Evolutionary conservation across 2,113 vertebrate species (phyloP), one percentile per base, ranked within the genome.

Genomic region (Nannobrachium achirus): DNA sequence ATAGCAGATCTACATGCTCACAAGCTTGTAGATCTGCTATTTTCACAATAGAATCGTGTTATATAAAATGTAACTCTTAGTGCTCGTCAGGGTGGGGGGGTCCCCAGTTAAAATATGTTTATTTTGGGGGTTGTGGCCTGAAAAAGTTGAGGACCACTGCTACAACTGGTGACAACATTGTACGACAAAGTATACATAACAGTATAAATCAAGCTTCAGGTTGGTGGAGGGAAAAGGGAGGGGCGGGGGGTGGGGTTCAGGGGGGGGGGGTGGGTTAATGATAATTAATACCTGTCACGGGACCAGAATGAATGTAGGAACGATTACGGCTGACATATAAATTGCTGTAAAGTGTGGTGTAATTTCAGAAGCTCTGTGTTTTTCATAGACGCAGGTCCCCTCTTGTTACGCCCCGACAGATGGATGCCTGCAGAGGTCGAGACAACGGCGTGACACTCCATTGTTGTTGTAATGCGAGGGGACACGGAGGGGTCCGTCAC

Each of bases 301-400:
- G 81, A 75, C 81, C 62, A 15, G 81, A 71, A 71, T 76, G 75
- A 87, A 87, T 86, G 81, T 78, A 76, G 76, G 78, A n/a, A 83
- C 73, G 59, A 88, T 91, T 86, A 90, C 82, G 78, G 88, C 88
- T 92, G 92, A 93, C 90, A 92, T 78, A 84, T 86, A 92, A 93
- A 93, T 93, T 93, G 88, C 91, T 79, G 84, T 69, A 67, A 82
- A 88, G 83, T 74, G 72, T 63, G 74, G 75, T 91, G 91, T 91
- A 92, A 93, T 93, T 93, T 91, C 82, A 91, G 87, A 87, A 64
- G 82, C 76, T 80, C 70, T 79, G 85, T 82, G 49, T 83, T 79
- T n/a, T 78, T 85, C 71, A 72, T 82, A 63, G 72, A 78, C 87
- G 86, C 89, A 90, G 82, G 89, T 89, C 90, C 85, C 78, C 81